Evolutionary conservation across 2,797 vertebrate genomes (phyloP).

Genomic region (Sebastes diploproa): DNA sequence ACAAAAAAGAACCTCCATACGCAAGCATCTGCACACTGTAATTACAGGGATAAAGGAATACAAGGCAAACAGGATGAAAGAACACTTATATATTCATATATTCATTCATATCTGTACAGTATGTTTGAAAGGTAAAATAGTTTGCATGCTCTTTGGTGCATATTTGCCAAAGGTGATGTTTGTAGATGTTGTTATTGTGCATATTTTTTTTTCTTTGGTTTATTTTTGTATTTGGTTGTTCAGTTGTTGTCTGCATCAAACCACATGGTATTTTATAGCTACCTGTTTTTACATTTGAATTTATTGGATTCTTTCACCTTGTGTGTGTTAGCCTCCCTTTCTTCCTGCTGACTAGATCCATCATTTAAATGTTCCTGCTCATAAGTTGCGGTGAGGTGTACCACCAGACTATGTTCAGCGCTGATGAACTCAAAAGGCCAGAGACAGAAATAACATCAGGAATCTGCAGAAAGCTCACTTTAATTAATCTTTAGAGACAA

Average conservation of each 20-base stretch:
- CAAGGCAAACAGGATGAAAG: not conserved
- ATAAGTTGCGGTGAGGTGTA: slow-evolving; percentile 20
- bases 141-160: not conserved
- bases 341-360: slow-evolving; percentile 12
- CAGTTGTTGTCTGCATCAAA: not conserved
- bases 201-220: not conserved
- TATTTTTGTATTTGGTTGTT: not conserved
- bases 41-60: not conserved
- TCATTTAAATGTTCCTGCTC: slow-evolving; percentile 21
- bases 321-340: slow-evolving; percentile 4
- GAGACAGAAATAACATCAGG: slow-evolving; percentile 20
- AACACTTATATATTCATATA: not conserved
- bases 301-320: slow-evolving; percentile 12
- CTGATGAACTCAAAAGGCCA: slow-evolving; percentile 35
- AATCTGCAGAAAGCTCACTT: slow-evolving; percentile 19
- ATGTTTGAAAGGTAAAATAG: not conserved
- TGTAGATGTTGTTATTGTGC: not conserved
- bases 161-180: not conserved
- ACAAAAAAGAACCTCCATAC: not conserved
- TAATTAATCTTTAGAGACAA: slow-evolving; percentile 47
- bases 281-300: not conserved
- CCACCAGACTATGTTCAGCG: slow-evolving; percentile 34
- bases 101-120: not conserved
- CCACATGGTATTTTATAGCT: not conserved
- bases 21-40: not conserved